Percentiles rank a stretch among this genome's conserved stretches.
Conservation (phyloP, 2,797 vertebrate species). For the Sebastes taczanowskii region DNA sequence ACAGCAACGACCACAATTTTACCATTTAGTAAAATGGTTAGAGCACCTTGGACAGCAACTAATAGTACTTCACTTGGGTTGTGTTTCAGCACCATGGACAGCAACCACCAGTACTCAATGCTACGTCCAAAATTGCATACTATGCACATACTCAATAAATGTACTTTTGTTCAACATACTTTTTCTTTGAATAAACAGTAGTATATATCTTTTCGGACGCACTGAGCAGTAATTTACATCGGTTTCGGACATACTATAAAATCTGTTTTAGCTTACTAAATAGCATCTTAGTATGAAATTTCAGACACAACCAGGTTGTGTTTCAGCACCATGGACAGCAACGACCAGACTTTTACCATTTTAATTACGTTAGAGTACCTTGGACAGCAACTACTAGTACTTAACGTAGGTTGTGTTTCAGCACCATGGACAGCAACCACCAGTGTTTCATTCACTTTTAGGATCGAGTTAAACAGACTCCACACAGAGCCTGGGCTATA, state of each 20-base stretch:
- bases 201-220: too few relatives aligned
- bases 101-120: too few relatives aligned
- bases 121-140: too few relatives aligned
- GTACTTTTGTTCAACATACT: too few relatives aligned
- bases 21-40: background rate
- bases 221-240: too few relatives aligned
- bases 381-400: slow-evolving; percentile 26
- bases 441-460: slow-evolving; percentile 23
- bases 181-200: too few relatives aligned
- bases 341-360: background rate
- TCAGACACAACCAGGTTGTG: too few relatives aligned
- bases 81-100: background rate
- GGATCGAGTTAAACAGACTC: background rate
- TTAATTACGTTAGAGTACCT: background rate
- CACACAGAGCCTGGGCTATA: background rate
- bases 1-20: background rate
- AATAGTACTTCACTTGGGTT: background rate
- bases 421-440: slow-evolving; percentile 42
- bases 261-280: too few relatives aligned
- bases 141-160: too few relatives aligned
- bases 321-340: slow-evolving; percentile 32
- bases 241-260: too few relatives aligned
- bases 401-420: background rate
- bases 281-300: too few relatives aligned
- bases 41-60: too few relatives aligned